phyloP scores from a whole-genome alignment of 30 jellyfish, hydroid and myxozoan genomes.

The Mastigias papua region DNA sequence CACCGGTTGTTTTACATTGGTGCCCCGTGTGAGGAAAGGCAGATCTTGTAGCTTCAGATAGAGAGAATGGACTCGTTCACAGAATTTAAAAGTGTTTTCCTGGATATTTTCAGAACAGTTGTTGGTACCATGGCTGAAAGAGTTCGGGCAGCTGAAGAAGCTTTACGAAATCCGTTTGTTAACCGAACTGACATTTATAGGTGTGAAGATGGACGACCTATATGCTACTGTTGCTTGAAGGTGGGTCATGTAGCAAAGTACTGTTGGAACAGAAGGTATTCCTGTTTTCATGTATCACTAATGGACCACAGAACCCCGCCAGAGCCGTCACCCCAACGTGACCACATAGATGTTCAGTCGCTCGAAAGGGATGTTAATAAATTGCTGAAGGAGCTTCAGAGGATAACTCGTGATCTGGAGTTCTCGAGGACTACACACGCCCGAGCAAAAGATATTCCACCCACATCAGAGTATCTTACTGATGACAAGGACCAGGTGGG shows the following conservation, averaged over 20 bases:
- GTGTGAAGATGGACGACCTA: conserved; percentile 7
- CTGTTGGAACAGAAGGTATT: background rate
- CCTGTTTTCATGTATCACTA: background rate
- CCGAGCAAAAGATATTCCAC: background rate
- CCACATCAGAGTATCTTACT: background rate
- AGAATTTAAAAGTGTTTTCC: too few species aligned
- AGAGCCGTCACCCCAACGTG: background rate
- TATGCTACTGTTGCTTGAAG: background rate
- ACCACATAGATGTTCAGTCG: background rate
- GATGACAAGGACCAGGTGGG: background rate
- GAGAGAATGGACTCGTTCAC: too few species aligned
- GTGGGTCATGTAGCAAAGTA: background rate
- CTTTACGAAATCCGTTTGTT: background rate
- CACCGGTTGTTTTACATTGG: too few species aligned
- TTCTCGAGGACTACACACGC: background rate
- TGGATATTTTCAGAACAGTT: too few species aligned
- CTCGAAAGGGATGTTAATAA: background rate
- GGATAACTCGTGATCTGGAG: background rate
- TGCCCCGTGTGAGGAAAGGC: too few species aligned
- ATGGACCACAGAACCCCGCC: background rate
- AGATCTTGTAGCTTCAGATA: too few species aligned
- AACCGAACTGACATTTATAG: conserved; percentile 7
- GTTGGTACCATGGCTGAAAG: background rate
- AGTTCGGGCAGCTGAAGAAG: background rate
- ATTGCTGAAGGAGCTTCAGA: background rate